Evolutionary conservation across 2,113 vertebrate species (phyloP).

Genomic region (Apistogramma diplotaenia): DNA sequence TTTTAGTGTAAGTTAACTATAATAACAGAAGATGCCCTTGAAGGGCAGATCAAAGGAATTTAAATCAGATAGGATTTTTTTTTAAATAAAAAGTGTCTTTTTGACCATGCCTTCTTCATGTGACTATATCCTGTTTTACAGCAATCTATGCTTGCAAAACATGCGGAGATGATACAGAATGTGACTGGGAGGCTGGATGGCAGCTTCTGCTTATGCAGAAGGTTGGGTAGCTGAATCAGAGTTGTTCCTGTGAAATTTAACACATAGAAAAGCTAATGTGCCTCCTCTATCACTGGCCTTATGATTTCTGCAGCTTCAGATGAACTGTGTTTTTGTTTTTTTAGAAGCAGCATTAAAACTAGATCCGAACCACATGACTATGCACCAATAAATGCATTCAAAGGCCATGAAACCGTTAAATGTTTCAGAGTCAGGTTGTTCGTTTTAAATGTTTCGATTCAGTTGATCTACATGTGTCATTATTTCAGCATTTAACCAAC

Average conservation of each 20-base stretch:
- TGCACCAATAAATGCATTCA: neutral
- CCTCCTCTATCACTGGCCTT: neutral
- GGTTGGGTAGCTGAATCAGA: slow-evolving; percentile 33
- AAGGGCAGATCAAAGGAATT: neutral
- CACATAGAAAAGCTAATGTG: neutral
- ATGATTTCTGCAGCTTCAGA: neutral
- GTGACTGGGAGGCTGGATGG: neutral
- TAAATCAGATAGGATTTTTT: neutral
- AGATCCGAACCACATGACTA: neutral
- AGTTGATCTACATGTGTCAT: neutral
- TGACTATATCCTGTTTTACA: neutral
- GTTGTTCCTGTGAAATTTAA: slow-evolving; percentile 41
- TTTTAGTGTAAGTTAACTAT: neutral
- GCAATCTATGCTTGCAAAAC: neutral
- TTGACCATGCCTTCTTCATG: too few relatives aligned
- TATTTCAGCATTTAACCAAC: neutral
- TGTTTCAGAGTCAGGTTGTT: neutral
- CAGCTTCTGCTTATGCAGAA: neutral
- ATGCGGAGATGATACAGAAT: neutral
- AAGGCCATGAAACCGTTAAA: neutral
- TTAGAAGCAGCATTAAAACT: neutral
- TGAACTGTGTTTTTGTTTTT: neutral
- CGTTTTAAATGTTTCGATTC: neutral
- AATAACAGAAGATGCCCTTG: neutral
- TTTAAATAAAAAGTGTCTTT: too few relatives aligned